Percentiles rank a stretch among this genome's conserved stretches.
phyloP scores from a whole-genome alignment of 2,888 invertebrate genomes.

The Notodonta ziczac region DNA sequence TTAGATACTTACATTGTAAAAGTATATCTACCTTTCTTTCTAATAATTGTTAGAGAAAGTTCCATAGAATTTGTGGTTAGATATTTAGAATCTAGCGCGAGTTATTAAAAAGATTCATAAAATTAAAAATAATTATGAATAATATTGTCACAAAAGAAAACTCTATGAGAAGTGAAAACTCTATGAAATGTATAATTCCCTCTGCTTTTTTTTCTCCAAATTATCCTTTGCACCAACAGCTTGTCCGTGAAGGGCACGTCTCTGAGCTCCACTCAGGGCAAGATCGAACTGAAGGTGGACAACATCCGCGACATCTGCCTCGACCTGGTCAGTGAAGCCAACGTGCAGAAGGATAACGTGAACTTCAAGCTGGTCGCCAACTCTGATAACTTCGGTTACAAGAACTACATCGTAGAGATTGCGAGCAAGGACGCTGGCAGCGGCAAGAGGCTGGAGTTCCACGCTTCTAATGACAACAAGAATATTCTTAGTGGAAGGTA shows the following conservation, averaged over 20 bases:
- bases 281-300: constrained; percentile 81
- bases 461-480: constrained; percentile 86
- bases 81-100: no score
- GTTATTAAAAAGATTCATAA: no score
- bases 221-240: constrained; percentile 40
- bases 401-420: constrained; percentile 87
- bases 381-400: constrained; percentile 86
- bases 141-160: no score
- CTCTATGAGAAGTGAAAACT: no score
- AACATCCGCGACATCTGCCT: constrained; percentile 82
- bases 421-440: constrained; percentile 85
- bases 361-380: constrained; percentile 85
- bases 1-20: no score
- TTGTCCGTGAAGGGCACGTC: constrained; percentile 65
- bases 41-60: no score
- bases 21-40: no score
- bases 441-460: constrained; percentile 86
- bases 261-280: constrained; percentile 84
- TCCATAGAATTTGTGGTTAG: no score
- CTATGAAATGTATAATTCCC: no score
- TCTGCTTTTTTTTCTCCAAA: neutral
- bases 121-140: no score
- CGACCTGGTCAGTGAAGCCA: constrained; percentile 81
- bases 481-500: constrained; percentile 89
- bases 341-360: constrained; percentile 87